Conservation (phyloP, 2,113 vertebrate genomes). For the Emydura subglobosa region DNA sequence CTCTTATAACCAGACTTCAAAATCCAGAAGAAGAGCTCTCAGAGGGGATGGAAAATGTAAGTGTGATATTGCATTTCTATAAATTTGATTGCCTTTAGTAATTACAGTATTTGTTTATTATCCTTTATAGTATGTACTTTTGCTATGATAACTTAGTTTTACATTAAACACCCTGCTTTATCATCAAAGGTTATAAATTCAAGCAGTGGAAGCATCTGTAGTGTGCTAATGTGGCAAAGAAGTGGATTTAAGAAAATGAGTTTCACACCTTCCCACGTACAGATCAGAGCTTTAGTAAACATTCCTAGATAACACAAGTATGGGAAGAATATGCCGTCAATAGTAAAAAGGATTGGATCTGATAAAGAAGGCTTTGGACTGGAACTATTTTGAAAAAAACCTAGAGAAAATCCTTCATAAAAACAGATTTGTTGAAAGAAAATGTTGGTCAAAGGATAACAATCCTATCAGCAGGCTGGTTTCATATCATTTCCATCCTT, state of each 20-base stretch:
- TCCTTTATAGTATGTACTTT: not conserved
- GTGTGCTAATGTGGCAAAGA: not conserved
- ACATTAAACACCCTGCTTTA: not conserved
- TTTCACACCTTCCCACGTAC: not conserved
- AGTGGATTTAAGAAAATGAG: not conserved
- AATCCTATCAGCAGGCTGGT: not conserved
- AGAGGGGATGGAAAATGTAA: constrained; percentile 81
- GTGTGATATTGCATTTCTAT: constrained; percentile 26
- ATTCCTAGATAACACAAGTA: not conserved
- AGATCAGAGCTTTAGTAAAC: not conserved
- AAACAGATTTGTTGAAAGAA: not conserved
- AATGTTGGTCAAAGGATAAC: not conserved
- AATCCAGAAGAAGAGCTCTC: constrained; percentile 78
- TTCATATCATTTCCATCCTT: not conserved
- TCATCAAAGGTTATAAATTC: not conserved
- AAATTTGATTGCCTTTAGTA: not conserved
- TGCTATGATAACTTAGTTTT: not conserved
- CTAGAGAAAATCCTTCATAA: not conserved
- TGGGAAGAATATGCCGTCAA: not conserved
- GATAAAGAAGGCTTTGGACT: not conserved
- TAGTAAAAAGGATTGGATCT: not conserved
- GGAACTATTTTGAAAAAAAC: not conserved
- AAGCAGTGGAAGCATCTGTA: not conserved
- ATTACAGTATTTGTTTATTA: not conserved
- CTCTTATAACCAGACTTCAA: constrained; percentile 83